These are phyloP conservation scores for Aurelia aurita complex sp. Pacific DNA, from an alignment of 30 jellyfish, hydroid and myxozoan species.

Conservation along the genomic window DNA sequence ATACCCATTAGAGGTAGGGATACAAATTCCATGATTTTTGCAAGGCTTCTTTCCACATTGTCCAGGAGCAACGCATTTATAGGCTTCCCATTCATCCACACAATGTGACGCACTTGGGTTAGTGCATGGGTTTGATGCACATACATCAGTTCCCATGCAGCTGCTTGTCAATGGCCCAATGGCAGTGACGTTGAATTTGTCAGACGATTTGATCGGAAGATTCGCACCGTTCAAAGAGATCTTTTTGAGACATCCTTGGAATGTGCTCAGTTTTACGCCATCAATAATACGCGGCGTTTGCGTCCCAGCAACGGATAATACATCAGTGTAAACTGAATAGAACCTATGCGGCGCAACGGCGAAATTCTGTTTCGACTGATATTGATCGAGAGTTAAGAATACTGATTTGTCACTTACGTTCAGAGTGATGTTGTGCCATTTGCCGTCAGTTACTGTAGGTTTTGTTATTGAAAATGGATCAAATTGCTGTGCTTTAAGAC, in stretches of 20 bases:
- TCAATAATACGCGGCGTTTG: constrained; percentile 6
- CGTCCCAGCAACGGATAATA: constrained; percentile 58
- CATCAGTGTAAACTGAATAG: constrained; percentile 29
- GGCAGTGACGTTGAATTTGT: constrained; percentile 53
- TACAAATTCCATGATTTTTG: constrained; percentile 61
- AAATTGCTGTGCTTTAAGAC: constrained; percentile 3
- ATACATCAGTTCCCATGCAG: constrained; percentile 72
- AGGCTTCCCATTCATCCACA: constrained; percentile 72
- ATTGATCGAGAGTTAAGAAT: constrained; percentile 41
- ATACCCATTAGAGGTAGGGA: constrained; percentile 33
- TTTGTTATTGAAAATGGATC: constrained; percentile 17
- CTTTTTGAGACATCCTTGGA: constrained; percentile 68
- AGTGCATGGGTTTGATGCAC: constrained; percentile 75
- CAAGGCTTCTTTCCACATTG: constrained; percentile 59
- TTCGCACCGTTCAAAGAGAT: constrained; percentile 58
- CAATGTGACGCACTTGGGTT: constrained; percentile 56
- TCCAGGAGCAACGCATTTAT: constrained; percentile 76
- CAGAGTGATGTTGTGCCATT: constrained; percentile 73
- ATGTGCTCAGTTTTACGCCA: constrained; percentile 16
- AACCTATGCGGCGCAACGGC: constrained; percentile 61
- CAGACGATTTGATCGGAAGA: constrained; percentile 39
- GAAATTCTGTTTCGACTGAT: constrained; percentile 44
- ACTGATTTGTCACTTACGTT: constrained; percentile 58
- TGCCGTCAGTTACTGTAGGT: constrained; percentile 68
- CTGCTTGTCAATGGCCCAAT: constrained; percentile 22